phyloP scores from a whole-genome alignment of 1,140 invertebrate genomes.

The Scaptodrosophila lebanonensis region DNA sequence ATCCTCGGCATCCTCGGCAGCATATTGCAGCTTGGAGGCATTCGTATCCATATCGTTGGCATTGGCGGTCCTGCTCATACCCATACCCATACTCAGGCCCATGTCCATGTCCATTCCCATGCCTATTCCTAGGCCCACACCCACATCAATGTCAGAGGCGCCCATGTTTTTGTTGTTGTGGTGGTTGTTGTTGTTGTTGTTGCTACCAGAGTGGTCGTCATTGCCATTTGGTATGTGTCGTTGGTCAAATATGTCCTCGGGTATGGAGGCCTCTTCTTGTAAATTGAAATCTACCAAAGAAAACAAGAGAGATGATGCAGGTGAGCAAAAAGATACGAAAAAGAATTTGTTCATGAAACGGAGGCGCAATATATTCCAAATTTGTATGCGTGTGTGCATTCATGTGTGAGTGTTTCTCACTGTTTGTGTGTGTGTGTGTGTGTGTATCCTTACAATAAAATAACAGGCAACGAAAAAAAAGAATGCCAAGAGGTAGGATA shows the following conservation, averaged over 20 bases:
- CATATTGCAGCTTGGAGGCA: conserved; percentile 40
- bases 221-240: conserved; percentile 25
- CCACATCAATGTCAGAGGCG: not conserved
- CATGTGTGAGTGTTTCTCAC: no score
- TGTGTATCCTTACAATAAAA: no score
- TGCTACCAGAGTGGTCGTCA: no score
- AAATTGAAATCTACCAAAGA: conserved; percentile 67
- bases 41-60: conserved; percentile 24
- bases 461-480: not conserved
- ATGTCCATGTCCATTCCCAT: no score
- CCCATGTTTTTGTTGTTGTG: no score
- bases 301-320: conserved; percentile 6
- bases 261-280: conserved; percentile 68
- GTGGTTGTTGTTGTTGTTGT: no score
- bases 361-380: no score
- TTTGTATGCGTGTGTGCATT: no score
- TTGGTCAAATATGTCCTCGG: conserved; percentile 74
- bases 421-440: no score
- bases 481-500: not conserved
- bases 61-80: conserved; percentile 38
- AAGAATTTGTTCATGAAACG: no score
- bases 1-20: conserved; percentile 15
- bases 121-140: no score
- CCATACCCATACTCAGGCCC: conserved; percentile 2
- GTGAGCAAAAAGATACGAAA: not conserved